phyloP scores from a whole-genome alignment of 2,797 vertebrate species.

The Pipistrellus pipistrellus region DNA sequence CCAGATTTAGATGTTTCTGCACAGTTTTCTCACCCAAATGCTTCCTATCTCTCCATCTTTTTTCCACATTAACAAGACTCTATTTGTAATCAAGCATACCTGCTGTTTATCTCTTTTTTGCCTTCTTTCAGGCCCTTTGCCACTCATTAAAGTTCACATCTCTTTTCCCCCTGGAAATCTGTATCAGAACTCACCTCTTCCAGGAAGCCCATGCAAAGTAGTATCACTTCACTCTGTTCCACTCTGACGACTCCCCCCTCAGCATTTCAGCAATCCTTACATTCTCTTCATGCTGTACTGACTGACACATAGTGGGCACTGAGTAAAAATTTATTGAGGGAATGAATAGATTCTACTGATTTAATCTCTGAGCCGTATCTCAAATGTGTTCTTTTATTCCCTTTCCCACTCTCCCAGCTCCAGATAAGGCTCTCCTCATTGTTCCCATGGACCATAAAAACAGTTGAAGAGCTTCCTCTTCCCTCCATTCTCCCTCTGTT shows the following conservation, averaged over 20 bases:
- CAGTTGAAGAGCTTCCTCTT: neutral
- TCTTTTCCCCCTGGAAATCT: neutral
- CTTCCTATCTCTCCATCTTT: neutral
- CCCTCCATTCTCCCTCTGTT: neutral
- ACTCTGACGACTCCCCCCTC: neutral
- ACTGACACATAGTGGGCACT: neutral
- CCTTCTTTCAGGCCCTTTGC: neutral
- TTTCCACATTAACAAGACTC: neutral
- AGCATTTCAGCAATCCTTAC: neutral
- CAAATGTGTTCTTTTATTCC: neutral
- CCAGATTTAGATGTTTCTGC: neutral
- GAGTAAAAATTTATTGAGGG: neutral
- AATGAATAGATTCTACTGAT: neutral
- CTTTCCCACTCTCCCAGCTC: neutral
- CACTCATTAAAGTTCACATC: neutral
- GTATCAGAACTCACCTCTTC: neutral
- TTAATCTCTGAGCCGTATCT: slow-evolving; percentile 42
- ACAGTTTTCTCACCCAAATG: neutral
- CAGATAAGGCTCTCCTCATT: neutral
- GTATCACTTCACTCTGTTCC: neutral
- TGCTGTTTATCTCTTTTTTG: neutral
- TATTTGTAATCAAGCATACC: slow-evolving; percentile 12
- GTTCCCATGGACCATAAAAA: neutral
- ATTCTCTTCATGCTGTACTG: neutral
- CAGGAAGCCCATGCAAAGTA: neutral